Evolutionary conservation across 2,797 vertebrate species (phyloP), one percentile per base, ranked within the genome.

Genomic region (Pteropus rufus): DNA sequence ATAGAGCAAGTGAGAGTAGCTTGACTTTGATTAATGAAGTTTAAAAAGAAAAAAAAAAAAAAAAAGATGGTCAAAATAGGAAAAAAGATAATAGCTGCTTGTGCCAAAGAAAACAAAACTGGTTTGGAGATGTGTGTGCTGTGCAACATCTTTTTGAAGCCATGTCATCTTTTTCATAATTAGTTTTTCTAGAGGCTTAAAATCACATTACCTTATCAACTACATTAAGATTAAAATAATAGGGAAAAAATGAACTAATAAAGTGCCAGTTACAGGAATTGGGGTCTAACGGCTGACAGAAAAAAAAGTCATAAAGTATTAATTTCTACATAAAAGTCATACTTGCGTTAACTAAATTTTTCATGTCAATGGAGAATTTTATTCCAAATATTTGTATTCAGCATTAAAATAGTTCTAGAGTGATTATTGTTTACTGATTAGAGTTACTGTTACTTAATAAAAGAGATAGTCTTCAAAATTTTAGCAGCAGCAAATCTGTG

Each of bases 181-280:
- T 89, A 89, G 49, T 62, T 95, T 91, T 72, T 64, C 21, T 67
- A 86, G 26, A 67, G 39, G 31, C 49, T 79, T 86, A 83, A 93
- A 96, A 82, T 89, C 11, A 44, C 3, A 46, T 73, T 73, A 44
- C 16, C 11, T 93, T 73, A 52, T 75, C 82, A 91, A 83, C 19
- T 49, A 41, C 56, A 46, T 90, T 52, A 67, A 92, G 36, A 87
- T 84, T 56, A 85, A 93, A 89, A 87, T 44, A 49, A 60, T 60
- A 14, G 23, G 36, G 9, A 11, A 8, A 88, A 90, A 77, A 79
- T 60, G 49, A 87, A 70, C 14, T 46, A 91, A 91, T 46, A 85
- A 76, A n/a, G 12, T 92, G 15, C 14, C 21, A 67, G 14, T 73
- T 70, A 26, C 64, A 7, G 64, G 52, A 86, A 86, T 29, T 73